These are phyloP conservation scores for Andrena haemorrhoa DNA, from an alignment of 2,888 invertebrate species.

Conservation along the genomic window DNA sequence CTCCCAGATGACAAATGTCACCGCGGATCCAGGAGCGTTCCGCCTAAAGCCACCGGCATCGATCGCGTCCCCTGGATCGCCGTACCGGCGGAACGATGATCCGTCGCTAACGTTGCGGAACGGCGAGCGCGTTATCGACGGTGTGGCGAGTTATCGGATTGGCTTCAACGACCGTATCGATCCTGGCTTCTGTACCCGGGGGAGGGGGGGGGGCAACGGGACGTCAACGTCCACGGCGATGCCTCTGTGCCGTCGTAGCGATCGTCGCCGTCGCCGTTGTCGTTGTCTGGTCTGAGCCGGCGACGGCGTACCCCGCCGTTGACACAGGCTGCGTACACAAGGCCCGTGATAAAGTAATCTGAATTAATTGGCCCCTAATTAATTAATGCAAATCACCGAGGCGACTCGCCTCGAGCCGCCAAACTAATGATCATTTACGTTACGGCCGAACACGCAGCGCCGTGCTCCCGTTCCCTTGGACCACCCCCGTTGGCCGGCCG, in stretches of 20 bases:
- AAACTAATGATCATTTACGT: slow-evolving; percentile 70
- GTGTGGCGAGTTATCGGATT: slow-evolving; percentile 65
- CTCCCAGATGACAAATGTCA: neutral
- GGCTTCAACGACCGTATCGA: slow-evolving; percentile 70
- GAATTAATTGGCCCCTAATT: slow-evolving; percentile 75
- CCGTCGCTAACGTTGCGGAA: slow-evolving; percentile 44
- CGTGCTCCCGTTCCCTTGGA: slow-evolving; percentile 52
- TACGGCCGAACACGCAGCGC: slow-evolving; percentile 55
- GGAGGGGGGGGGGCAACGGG: slow-evolving; percentile 41
- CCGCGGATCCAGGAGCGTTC: neutral
- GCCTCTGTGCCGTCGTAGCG: slow-evolving; percentile 51
- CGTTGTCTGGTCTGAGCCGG: slow-evolving; percentile 36
- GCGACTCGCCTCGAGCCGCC: slow-evolving; percentile 50
- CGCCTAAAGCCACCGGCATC: neutral
- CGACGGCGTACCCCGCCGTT: slow-evolving; percentile 43
- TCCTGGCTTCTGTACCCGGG: slow-evolving; percentile 50
- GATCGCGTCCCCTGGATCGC: neutral
- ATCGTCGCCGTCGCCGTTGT: slow-evolving; percentile 40
- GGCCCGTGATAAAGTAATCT: slow-evolving; percentile 72
- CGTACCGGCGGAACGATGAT: slow-evolving; percentile 22
- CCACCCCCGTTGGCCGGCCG: slow-evolving; percentile 28
- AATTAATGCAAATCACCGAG: slow-evolving; percentile 72
- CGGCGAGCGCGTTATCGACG: slow-evolving; percentile 45
- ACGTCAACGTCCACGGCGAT: slow-evolving; percentile 67
- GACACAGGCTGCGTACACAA: slow-evolving; percentile 55